A percentile compares a stretch with the other conserved stretches of the same genome.
Evolutionary conservation across 2,113 vertebrate species (phyloP).

Genomic region (Passer domesticus): DNA sequence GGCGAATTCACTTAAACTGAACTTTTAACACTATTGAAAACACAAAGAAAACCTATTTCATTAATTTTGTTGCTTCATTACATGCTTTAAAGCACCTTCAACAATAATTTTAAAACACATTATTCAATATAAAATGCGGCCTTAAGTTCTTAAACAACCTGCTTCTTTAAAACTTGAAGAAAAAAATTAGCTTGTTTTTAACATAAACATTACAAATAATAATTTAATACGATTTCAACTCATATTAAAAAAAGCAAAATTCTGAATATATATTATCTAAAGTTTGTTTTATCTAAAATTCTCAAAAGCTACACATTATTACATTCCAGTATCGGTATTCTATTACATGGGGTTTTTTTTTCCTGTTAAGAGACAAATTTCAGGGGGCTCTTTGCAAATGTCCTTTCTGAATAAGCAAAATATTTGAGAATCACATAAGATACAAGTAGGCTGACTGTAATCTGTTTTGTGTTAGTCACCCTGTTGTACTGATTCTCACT

Average conservation of each 20-base stretch:
- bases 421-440: slow-evolving; percentile 7
- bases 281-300: neutral
- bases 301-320: neutral
- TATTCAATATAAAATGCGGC: neutral
- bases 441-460: neutral
- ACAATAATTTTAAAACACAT: neutral
- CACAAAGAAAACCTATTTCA: neutral
- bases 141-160: neutral
- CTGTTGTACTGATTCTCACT: neutral
- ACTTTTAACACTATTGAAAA: neutral
- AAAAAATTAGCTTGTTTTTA: neutral
- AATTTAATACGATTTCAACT: neutral
- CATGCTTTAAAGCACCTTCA: neutral
- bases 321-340: neutral
- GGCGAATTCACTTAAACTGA: neutral
- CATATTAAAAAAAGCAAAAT: neutral
- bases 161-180: neutral
- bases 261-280: neutral
- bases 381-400: neutral
- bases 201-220: neutral
- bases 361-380: neutral
- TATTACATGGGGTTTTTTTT: neutral
- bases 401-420: neutral
- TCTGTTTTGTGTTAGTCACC: neutral
- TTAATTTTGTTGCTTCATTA: neutral